Evolutionary conservation across 2,113 vertebrate genomes (phyloP).

Genomic region (Mus spicilegus): DNA sequence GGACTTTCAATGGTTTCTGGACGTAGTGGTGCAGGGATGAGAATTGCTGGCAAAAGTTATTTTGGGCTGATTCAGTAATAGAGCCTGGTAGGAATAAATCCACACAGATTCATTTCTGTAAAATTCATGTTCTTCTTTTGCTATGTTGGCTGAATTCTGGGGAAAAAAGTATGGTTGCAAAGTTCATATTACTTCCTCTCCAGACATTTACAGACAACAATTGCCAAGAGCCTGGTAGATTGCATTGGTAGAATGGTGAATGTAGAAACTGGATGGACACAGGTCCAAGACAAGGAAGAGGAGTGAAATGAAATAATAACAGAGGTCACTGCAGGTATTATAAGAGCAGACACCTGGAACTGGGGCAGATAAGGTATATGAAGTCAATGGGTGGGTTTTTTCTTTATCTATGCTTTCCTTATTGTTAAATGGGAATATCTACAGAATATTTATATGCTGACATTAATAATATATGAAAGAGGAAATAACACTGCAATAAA

Average conservation of each 20-base stretch:
- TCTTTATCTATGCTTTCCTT: neutral
- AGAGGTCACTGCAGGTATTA: neutral
- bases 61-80: no score
- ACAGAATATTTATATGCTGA: neutral
- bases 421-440: neutral
- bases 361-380: neutral
- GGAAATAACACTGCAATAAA: neutral
- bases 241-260: neutral
- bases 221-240: neutral
- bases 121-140: neutral
- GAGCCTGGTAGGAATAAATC: neutral
- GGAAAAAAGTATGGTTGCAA: neutral
- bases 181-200: constrained; percentile 12
- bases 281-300: neutral
- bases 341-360: neutral
- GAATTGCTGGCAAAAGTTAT: no score
- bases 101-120: neutral
- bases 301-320: neutral
- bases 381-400: neutral
- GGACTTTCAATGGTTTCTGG: no score
- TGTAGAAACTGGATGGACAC: neutral
- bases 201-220: constrained; percentile 10
- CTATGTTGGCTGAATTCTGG: neutral
- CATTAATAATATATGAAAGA: neutral
- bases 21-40: no score